Base-by-base conservation (phyloP, 2,113 vertebrate species). In the Corythornis vintsioides region DNA sequence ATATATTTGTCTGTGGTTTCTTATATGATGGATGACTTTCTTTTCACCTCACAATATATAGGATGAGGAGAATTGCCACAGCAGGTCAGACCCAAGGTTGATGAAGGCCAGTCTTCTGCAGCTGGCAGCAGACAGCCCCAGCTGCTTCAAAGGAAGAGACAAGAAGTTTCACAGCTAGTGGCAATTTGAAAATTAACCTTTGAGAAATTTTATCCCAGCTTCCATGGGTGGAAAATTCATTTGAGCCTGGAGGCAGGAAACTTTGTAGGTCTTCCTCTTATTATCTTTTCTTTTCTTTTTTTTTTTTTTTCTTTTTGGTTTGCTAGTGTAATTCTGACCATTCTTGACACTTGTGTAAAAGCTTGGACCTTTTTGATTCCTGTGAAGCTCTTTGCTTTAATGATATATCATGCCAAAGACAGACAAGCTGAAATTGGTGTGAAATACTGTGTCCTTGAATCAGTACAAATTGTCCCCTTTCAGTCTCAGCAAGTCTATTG, bases 111-210 rank as follows among this genome's bases (percentile, higher is more conserved):
- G 50, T n/a, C 48, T 90, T 90, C 74, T 90, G 81, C 86, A 90
- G 80, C 86, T 88, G 90, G 66, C 90, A 95, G 70, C 73, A 94
- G 86, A 65, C 80, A 90, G 74, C 83, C 76, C 77, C 86, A 93
- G 70, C 81, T 96, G 90, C 81, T 90, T 86, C 70, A 78, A 89
- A 94, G 56, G 42, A 81, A 13, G 64, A 90, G 61, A 82, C 61
- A 84, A 86, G 83, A 88, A 83, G 22, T 75, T 93, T 84, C 88
- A 85, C 71, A 76, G 63, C 61, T 73, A 78, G 77, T 90, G 83
- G 80, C 52, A 82, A 94, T 86, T 79, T 65, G 63, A 93, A 95
- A 95, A 94, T 90, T 94, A 94, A 90, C 80, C 76, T 96, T 72
- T 88, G 33, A 90, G 63, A 92, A 75, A 57, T 86, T 84, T 95